These are phyloP conservation scores for Anoplius nigerrimus DNA, from an alignment of 2,888 invertebrate genomes.

Conservation along the genomic window DNA sequence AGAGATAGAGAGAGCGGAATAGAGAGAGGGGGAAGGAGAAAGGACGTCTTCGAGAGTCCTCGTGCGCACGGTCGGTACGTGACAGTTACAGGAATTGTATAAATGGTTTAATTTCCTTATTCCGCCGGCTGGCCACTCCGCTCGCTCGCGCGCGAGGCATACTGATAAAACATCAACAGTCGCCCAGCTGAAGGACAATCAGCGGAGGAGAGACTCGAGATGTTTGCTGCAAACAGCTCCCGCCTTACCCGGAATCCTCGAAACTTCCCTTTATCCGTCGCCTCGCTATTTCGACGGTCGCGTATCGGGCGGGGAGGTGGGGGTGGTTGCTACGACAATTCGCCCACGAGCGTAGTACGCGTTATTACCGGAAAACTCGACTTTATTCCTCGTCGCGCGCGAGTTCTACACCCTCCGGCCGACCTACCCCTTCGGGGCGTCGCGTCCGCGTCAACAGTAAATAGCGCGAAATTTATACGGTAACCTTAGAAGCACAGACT, in stretches of 20 bases:
- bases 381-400: no score
- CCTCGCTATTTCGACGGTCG: no score
- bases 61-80: constrained; percentile 30
- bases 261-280: no score
- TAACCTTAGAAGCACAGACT: no score
- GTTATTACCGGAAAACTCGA: no score
- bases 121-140: constrained; percentile 46
- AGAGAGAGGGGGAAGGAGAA: constrained; percentile 12
- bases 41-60: constrained; percentile 10
- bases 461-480: no score
- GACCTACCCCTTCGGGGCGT: no score
- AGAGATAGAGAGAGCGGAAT: constrained; percentile 10
- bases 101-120: constrained; percentile 57
- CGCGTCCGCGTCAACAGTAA: no score
- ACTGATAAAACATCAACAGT: constrained; percentile 53
- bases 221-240: constrained; percentile 51
- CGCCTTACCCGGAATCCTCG: not conserved
- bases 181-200: constrained; percentile 45
- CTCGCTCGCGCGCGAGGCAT: constrained; percentile 35
- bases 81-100: constrained; percentile 33
- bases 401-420: no score
- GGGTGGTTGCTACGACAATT: no score
- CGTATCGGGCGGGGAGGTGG: no score
- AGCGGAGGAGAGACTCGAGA: constrained; percentile 43
- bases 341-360: no score